Evolutionary conservation across 2,113 vertebrate species (phyloP), one percentile per base, ranked within the genome.

Genomic region (Tragelaphus scriptus): DNA sequence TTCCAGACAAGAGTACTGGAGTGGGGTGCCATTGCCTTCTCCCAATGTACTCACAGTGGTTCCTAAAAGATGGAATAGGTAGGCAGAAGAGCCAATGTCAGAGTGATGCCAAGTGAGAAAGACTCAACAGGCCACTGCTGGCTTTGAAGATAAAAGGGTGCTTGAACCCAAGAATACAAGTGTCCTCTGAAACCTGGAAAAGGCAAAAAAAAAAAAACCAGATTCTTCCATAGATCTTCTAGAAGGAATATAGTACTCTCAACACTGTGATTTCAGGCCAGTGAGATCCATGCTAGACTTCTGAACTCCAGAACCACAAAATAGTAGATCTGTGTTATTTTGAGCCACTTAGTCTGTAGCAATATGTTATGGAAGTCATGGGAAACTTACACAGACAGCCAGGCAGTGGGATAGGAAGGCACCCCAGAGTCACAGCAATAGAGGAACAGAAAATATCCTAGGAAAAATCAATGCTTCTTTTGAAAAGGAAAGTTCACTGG

Each of bases 401-500:
- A 55, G 36, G 40, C 49, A 51, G 40, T 28, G 36, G 56, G 25
- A 5, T 7, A 85, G 65, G 58, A 92, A 75, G 84, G 58, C 7
- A 51, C 14, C 53, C 61, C 53, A 6, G 71, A 68, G 80, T 87
- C n/a, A 77, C 2, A 44, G 17, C 25, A 26, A 25, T 1, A n/a
- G 40, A 88, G 32, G 19, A 68, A 11, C 16, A 87, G 32, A 79
- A 51, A 44, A n/a, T 65, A 11, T 49, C 36, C 53, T 17, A 32
- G 71, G 71, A 85, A 47, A 96, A 44, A 7, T 21, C 16, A 32
- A 0, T 59, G 28, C 30, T 97, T 88, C 61, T 36, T 90, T 56
- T 47, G 81, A 32, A 86, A 93, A 94, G 55, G 36, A 36, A 95
- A 82, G 2, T 84, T 88, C n/a, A 47, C 30, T 51, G 53, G 15